phyloP scores from a whole-genome alignment of 2,113 vertebrate genomes.

The Prochilodus magdalenae region DNA sequence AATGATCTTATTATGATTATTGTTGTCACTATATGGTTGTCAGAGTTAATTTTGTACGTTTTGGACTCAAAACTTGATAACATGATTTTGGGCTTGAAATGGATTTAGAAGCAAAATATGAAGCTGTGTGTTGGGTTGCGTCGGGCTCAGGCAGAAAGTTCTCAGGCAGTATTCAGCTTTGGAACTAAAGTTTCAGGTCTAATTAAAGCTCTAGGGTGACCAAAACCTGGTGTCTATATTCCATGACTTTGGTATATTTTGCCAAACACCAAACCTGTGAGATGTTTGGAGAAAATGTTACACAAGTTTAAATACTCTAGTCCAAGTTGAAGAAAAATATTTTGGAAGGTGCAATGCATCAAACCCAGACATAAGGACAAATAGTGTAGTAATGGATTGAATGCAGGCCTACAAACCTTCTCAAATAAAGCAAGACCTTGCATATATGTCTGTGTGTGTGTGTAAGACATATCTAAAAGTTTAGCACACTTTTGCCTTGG shows the following conservation, averaged over 20 bases:
- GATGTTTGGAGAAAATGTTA: slow-evolving; percentile 44
- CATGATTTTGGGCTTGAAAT: no score
- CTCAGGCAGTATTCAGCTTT: no score
- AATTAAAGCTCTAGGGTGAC: no score
- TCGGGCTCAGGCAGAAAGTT: no score
- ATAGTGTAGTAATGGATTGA: slow-evolving; percentile 11
- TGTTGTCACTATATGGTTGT: no score
- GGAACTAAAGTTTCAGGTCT: no score
- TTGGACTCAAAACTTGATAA: no score
- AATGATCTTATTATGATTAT: no score
- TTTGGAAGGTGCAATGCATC: slow-evolving; percentile 82
- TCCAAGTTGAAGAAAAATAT: slow-evolving; percentile 40
- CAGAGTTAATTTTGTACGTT: no score
- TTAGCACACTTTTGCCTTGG: slow-evolving; percentile 80
- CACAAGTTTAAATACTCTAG: slow-evolving; percentile 43
- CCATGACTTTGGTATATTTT: slow-evolving; percentile 44
- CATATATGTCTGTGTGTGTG: slow-evolving; percentile 36
- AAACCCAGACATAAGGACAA: slow-evolving; percentile 54
- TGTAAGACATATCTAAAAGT: slow-evolving; percentile 75
- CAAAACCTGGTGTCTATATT: slow-evolving; percentile 13
- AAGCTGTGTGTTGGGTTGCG: no score
- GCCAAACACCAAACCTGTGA: slow-evolving; percentile 40
- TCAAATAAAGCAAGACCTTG: slow-evolving; percentile 31
- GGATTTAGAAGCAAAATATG: no score
- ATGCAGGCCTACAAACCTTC: slow-evolving; percentile 3